Percentiles rank a stretch among this genome's conserved stretches.
Conservation (phyloP, 92 coral and sea anemone genomes). For the Anthopleura xanthogrammica region DNA sequence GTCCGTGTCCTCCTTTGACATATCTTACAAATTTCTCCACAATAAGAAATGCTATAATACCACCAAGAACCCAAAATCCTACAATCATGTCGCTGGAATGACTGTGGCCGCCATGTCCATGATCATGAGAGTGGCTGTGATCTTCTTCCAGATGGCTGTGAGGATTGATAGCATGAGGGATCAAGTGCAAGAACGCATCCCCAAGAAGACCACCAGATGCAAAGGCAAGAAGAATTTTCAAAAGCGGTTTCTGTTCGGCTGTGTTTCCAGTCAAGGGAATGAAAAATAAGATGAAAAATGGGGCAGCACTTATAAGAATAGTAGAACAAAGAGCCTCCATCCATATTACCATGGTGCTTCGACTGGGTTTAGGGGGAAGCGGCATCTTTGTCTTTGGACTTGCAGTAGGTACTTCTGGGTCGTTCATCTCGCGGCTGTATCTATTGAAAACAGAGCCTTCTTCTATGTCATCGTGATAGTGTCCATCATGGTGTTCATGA, state of each 20-base stretch:
- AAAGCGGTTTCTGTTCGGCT: constrained; percentile 88
- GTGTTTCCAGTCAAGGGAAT: constrained; percentile 90
- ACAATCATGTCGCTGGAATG: constrained; percentile 87
- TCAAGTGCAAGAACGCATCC: constrained; percentile 95
- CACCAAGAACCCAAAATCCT: constrained; percentile 99
- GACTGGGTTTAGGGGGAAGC: constrained; percentile 31
- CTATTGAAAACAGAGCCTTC: constrained; percentile 36
- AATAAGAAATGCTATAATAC: constrained; percentile 85
- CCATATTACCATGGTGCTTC: constrained; percentile 73
- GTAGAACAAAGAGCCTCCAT: constrained; percentile 89
- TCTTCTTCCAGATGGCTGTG: constrained; percentile 78
- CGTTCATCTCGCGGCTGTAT: constrained; percentile 36
- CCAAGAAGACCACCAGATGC: constrained; percentile 98
- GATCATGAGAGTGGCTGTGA: constrained; percentile 55
- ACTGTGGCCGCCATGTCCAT: constrained; percentile 42
- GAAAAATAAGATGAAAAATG: constrained; percentile 88
- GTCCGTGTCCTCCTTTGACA: constrained; percentile 87
- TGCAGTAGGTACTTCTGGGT: constrained; percentile 18
- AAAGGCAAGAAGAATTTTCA: constrained; percentile 84
- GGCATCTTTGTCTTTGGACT: constrained; percentile 27
- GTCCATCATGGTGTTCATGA: constrained; percentile 50
- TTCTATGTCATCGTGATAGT: constrained; percentile 39
- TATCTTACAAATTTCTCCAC: constrained; percentile 95
- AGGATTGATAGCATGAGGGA: constrained; percentile 97
- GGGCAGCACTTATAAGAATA: constrained; percentile 96